Evolutionary conservation across 2,888 invertebrate genomes (phyloP), one percentile per base, ranked within the genome.

Genomic region (Philereme transversata): DNA sequence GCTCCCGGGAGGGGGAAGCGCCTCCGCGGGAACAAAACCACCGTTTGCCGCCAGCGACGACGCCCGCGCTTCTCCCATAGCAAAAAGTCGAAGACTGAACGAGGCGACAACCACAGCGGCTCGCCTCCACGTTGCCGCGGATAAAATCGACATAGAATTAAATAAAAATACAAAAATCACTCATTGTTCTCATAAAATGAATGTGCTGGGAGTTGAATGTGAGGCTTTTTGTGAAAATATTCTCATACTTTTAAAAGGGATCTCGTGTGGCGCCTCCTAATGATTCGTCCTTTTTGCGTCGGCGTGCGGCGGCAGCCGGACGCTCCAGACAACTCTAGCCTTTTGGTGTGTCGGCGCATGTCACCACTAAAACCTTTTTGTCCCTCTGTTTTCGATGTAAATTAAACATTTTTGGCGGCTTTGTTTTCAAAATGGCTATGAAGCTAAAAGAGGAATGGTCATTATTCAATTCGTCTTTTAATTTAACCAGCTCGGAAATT

Each of bases 141-240:
- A 91, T 90, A 90, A 90, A 90, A 91, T 91, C 91, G 91, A 91
- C 90, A 91, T 91, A 91, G 90, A 91, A 90, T 87, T 88, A 91
- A 91, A 92, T 85, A 87, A 87, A 91, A 91, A 89, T 88, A 92
- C 91, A 91, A 92, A 92, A 92, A 90, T 91, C 90, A 90, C 87
- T 91, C 91, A 92, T 91, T 91, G 91, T 92, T 92, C 91, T 90
- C 91, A 90, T 90, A 90, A 91, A 92, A 92, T 92, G 90, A 92
- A 92, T 92, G 91, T 91, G 91, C 90, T 83, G 87, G 84, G 89
- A 90, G 87, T 90, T 90, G 91, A 90, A 91, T 90, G 91, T 91
- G 88, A 83, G 81, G 88, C 87, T 92, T 91, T 92, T 92, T 91
- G 90, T 90, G 88, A 81, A 91, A 90, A 92, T 92, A 91, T 92